A percentile compares a stretch with the other conserved stretches of the same genome.
Conservation (phyloP, 2,888 invertebrate species). For the Xestia xanthographa region DNA sequence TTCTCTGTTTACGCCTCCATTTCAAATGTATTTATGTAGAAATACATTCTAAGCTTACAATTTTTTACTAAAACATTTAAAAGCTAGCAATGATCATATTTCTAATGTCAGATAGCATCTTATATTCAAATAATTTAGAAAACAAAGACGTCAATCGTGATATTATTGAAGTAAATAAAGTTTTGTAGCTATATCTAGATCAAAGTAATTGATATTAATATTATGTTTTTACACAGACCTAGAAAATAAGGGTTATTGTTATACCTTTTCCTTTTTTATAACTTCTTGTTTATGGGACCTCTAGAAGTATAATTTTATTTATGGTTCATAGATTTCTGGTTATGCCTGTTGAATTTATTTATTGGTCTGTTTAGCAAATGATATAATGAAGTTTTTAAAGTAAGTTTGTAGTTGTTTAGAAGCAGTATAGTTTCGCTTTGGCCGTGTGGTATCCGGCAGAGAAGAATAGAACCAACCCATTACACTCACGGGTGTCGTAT, state of each 20-base stretch:
- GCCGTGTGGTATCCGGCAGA: no score
- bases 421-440: background rate
- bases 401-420: no score
- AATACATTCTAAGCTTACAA: no score
- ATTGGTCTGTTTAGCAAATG: background rate
- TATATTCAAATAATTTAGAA: no score
- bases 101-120: no score
- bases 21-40: no score
- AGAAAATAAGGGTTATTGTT: conserved; percentile 39
- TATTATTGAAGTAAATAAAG: conserved; percentile 12
- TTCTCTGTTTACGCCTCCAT: background rate
- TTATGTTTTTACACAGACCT: conserved; percentile 9
- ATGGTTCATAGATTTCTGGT: conserved; percentile 18
- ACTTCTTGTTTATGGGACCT: conserved; percentile 21
- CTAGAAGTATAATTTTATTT: conserved; percentile 17
- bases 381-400: background rate
- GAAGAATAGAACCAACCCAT: no score
- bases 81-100: no score
- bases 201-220: conserved; percentile 42
- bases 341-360: conserved; percentile 1
- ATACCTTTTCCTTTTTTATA: conserved; percentile 27
- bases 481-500: no score
- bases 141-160: background rate
- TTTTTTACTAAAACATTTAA: no score
- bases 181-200: conserved; percentile 30